Evolutionary conservation across 2,113 vertebrate species (phyloP).

Genomic region (Charadrius vociferus): DNA sequence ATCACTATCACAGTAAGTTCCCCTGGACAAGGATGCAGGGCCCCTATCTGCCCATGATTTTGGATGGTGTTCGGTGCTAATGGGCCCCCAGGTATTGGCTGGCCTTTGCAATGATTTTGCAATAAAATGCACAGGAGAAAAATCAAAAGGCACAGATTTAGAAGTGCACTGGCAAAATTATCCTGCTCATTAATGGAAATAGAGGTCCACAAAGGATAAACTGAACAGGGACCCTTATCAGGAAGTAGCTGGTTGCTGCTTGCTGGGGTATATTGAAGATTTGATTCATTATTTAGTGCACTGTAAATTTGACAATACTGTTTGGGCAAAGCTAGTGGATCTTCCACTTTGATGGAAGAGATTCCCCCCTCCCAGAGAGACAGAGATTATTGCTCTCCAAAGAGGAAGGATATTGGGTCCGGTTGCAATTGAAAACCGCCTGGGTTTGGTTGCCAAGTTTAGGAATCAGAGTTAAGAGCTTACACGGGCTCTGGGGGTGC

Average conservation of each 20-base stretch:
- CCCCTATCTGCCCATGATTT: not conserved
- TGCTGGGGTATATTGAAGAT: not conserved
- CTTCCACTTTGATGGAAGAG: constrained; percentile 7
- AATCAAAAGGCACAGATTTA: not conserved
- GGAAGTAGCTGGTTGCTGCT: not conserved
- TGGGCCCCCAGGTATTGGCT: not conserved
- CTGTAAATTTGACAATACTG: not conserved
- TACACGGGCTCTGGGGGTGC: not conserved
- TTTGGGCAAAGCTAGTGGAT: constrained; percentile 20
- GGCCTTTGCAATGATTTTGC: not conserved
- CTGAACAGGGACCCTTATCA: not conserved
- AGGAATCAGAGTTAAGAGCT: constrained; percentile 58
- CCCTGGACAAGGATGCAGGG: not conserved
- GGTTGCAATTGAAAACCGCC: not conserved
- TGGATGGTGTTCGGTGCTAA: not conserved
- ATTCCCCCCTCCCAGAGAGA: not conserved
- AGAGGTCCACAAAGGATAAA: not conserved
- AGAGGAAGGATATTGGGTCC: constrained; percentile 28
- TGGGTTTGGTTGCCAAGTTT: constrained; percentile 43
- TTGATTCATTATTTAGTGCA: constrained; percentile 26
- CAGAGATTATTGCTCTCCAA: constrained; percentile 36
- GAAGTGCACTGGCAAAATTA: not conserved
- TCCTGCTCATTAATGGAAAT: not conserved
- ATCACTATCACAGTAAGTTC: not conserved
- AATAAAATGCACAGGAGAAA: not conserved